These are phyloP conservation scores for Orthochromis indermauri DNA, from an alignment of 2,113 vertebrate genomes.

Conservation along the genomic window DNA sequence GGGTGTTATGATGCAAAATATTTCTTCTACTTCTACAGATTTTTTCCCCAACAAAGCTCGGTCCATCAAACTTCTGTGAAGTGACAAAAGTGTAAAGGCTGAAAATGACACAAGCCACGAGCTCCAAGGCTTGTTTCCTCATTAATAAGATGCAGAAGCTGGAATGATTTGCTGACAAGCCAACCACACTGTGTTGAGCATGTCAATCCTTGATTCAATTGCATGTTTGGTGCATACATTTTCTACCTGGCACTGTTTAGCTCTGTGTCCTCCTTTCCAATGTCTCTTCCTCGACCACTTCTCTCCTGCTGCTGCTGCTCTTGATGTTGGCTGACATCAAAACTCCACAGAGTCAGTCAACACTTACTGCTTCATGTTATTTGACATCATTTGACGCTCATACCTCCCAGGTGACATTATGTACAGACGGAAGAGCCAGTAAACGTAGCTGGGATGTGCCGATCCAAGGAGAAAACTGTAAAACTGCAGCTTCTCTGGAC, in stretches of 20 bases:
- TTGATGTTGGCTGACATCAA: not conserved
- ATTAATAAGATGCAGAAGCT: not conserved
- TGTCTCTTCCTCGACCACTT: not conserved
- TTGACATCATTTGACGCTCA: not conserved
- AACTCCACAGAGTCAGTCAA: not conserved
- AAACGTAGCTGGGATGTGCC: not conserved
- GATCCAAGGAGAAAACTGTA: not conserved
- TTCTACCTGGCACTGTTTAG: not conserved
- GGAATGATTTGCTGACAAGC: not conserved
- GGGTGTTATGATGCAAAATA: not conserved
- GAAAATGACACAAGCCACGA: not conserved
- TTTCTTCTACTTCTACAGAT: not conserved
- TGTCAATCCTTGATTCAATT: not conserved
- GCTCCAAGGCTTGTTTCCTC: not conserved
- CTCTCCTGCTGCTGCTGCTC: not conserved
- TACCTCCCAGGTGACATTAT: not conserved
- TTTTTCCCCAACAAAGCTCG: not conserved
- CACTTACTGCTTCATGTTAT: not conserved
- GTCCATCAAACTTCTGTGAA: not conserved
- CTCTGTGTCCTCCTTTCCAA: not conserved
- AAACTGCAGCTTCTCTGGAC: not conserved
- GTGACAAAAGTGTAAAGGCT: not conserved
- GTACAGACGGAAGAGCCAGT: not conserved
- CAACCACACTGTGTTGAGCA: not conserved
- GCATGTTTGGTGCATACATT: not conserved